Evolutionary conservation across 2,113 vertebrate genomes (phyloP).

Genomic region (Micromys minutus): DNA sequence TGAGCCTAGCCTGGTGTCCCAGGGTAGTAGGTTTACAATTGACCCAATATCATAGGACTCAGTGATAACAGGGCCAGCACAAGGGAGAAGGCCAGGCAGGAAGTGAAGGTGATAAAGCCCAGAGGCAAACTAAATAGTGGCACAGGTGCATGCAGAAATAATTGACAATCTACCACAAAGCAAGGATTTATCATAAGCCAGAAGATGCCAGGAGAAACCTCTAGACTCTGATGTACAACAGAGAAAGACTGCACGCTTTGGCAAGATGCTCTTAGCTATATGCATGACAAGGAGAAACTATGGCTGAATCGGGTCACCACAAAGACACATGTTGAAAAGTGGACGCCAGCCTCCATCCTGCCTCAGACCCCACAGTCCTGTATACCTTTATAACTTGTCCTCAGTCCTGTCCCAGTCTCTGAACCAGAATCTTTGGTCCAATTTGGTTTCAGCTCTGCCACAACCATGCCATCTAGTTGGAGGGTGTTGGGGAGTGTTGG

Average conservation of each 20-base stretch:
- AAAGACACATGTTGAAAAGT: background rate
- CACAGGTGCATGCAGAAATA: background rate
- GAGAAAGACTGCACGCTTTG: background rate
- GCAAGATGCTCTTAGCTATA: background rate
- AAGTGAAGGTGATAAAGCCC: background rate
- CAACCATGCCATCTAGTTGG: background rate
- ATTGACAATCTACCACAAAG: background rate
- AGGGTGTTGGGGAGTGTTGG: background rate
- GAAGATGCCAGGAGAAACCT: background rate
- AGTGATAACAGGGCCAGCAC: background rate
- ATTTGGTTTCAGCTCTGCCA: background rate
- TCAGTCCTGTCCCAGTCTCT: background rate
- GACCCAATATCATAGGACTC: background rate
- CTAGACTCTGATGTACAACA: background rate
- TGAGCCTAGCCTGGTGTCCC: background rate
- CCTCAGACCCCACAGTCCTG: background rate
- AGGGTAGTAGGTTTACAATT: background rate
- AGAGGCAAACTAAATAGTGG: background rate
- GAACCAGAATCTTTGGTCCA: background rate
- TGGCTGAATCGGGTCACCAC: background rate
- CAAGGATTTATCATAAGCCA: background rate
- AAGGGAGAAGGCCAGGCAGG: background rate
- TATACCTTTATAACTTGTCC: background rate
- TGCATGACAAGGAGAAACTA: background rate
- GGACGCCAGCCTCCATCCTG: background rate